A percentile compares a stretch with the other conserved stretches of the same genome.
These are phyloP conservation scores for Pantala flavescens DNA, from an alignment of 1,140 invertebrate genomes.

Conservation along the genomic window DNA sequence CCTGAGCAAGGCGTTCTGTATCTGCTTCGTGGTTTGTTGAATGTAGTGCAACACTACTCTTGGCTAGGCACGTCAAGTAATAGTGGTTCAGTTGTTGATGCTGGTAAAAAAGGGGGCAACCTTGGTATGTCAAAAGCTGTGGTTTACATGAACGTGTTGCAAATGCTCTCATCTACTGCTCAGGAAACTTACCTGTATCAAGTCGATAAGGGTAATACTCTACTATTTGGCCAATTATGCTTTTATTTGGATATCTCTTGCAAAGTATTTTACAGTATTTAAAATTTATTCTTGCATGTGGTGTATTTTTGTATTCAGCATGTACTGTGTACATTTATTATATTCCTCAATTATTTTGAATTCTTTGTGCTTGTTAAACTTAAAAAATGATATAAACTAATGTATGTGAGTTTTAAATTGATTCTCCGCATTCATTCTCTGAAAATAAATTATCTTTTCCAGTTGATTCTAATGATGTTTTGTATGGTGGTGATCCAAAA, in stretches of 20 bases:
- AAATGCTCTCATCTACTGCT: slow-evolving; percentile 57
- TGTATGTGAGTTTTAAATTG: no score
- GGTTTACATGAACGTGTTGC: slow-evolving; percentile 59
- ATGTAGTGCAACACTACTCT: slow-evolving; percentile 55
- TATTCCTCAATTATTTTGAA: no score
- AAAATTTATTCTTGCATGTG: neutral
- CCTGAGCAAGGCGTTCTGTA: slow-evolving; percentile 74
- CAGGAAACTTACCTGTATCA: slow-evolving; percentile 75
- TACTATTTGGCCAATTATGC: neutral
- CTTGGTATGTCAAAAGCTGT: slow-evolving; percentile 30
- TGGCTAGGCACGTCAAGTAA: slow-evolving; percentile 40
- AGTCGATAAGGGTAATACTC: slow-evolving; percentile 57
- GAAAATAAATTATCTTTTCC: neutral
- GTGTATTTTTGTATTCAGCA: no score
- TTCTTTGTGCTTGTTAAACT: no score
- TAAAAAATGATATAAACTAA: no score
- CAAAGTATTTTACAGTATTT: neutral
- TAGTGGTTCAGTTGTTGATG: slow-evolving; percentile 32
- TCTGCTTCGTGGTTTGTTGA: slow-evolving; percentile 61
- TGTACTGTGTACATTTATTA: no score
- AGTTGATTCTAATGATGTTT: slow-evolving; percentile 74
- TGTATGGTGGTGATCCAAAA: slow-evolving; percentile 84
- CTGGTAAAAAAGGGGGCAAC: slow-evolving; percentile 30
- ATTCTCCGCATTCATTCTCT: no score
- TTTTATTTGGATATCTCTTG: neutral